Evolutionary conservation across 2,888 invertebrate genomes (phyloP), one percentile per base, ranked within the genome.

Genomic region (Latheticus oryzae): DNA sequence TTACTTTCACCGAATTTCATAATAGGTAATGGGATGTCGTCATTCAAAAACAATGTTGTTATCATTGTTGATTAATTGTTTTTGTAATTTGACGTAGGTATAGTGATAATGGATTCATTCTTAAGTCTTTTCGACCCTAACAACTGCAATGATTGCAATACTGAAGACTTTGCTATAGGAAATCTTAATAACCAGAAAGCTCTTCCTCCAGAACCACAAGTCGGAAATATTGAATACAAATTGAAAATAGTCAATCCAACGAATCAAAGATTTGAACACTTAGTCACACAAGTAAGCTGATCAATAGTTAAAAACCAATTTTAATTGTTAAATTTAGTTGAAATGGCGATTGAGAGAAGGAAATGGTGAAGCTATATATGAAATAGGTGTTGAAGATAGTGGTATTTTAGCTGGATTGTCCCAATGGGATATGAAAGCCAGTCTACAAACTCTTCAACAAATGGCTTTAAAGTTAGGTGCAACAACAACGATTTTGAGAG

Each of bases 261-360:
- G 12, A 90, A 91, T 75, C 89, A 91, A 68, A 84, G 98, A 58
- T 90, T 96, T 72, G 95, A 99, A 78, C 98, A 98, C 80, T 82
- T 99, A 17, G 95, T 98, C 11, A 99, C 98, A 0, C 99, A 99
- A 86, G 89, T 87, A 73, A 68, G 55, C 62, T 21, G n/a, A 47
- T n/a, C 28, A 8, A 26, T 19, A 4, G 5, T 11, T 8, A 23
- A 21, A 17, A 23, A 7, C 9, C 38, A 12, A 2, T 21, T 9
- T 33, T 15, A 15, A 33, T 8, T 24, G 13, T 1, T 23, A 17
- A 9, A 5, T 5, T 64, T 1, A 89, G 88, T 87, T 99, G 86
- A 99, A 99, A 82, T 99, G 98, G 98, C 85, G 99, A 0, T 83
- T 99, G 5, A 87, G 94, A 0, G 95, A 96, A 78, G 95, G 99